These are phyloP conservation scores for Porites rus DNA, from an alignment of 92 coral and sea anemone genomes.

Conservation along the genomic window DNA sequence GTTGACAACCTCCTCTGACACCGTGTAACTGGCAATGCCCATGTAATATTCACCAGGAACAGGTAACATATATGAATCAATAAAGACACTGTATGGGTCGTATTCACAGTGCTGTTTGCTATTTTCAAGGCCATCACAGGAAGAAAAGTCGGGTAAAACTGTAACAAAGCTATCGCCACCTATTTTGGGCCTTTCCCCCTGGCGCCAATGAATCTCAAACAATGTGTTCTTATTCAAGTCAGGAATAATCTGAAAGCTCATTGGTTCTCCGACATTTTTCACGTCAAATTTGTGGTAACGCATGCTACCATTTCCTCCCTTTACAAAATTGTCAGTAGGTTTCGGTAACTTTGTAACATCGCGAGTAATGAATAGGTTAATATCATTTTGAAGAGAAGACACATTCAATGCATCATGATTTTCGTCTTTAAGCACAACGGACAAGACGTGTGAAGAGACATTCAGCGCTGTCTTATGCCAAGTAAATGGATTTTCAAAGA, in stretches of 20 bases:
- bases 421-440: slow-evolving; percentile 37
- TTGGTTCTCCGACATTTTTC: slow-evolving; percentile 33
- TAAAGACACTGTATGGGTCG: slow-evolving; percentile 52
- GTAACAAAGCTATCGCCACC: slow-evolving; percentile 22
- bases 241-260: slow-evolving; percentile 32
- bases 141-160: slow-evolving; percentile 60
- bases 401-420: slow-evolving; percentile 6
- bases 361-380: slow-evolving; percentile 38
- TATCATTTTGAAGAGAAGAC: slow-evolving; percentile 19
- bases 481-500: slow-evolving; percentile 50
- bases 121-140: slow-evolving; percentile 23
- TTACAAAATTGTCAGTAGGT: slow-evolving; percentile 20
- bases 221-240: not conserved
- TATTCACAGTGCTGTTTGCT: not conserved
- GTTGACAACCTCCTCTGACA: not conserved
- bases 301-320: slow-evolving; percentile 46
- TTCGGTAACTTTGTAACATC: slow-evolving; percentile 1
- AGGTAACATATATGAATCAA: slow-evolving; percentile 20
- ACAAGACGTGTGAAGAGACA: slow-evolving; percentile 44
- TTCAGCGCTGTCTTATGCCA: slow-evolving; percentile 45
- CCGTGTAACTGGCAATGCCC: slow-evolving; percentile 17
- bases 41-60: slow-evolving; percentile 50
- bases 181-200: slow-evolving; percentile 37
- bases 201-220: slow-evolving; percentile 51
- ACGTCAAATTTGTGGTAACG: slow-evolving; percentile 57